Evolutionary conservation across 2,797 vertebrate species (phyloP), one percentile per base, ranked within the genome.

Genomic region (Allobates femoralis): DNA sequence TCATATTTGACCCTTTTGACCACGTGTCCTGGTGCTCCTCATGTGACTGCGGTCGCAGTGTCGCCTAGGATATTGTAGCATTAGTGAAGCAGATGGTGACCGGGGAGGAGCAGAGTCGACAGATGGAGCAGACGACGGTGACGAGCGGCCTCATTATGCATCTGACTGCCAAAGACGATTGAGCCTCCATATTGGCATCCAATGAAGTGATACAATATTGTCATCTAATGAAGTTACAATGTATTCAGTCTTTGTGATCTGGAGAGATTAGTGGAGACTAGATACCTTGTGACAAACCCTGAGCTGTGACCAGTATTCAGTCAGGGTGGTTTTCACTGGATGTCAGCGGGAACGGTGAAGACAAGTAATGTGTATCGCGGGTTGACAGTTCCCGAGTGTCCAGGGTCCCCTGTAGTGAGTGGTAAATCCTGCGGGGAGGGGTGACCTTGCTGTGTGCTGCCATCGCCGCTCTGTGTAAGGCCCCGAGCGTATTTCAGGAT

Each of bases 71-170:
- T 32, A 2, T 32, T 6, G 15, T 28, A 6, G 11, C 81, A 66
- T 76, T 87, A 66, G 1, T 26, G 0, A 3, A 86, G 84, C 92
- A 93, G 92, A 91, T 92, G 91, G 91, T 85, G 86, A 86, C 84
- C 32, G 81, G 86, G 19, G 37, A 81, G 7, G 80, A 87, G 37
- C 78, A 8, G 28, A 81, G 78, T n/a, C 73, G 86, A 90, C 92
- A 92, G 92, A 91, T 92, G 91, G 91, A 0, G 19, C 26, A 88
- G 88, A 89, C 84, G 0, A 80, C 34, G 32, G 12, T 10, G 46
- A 15, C 18, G 15, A 34, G 21, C 60, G 10, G 66, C 76, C 16
- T 37, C 60, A 26, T 71, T 5, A 69, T 79, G 34, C 34, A 64
- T 76, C 73, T 23, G 73, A 75, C 41, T 8, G 6, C 26, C 4